These are phyloP conservation scores for Holocentrus rufus DNA, from an alignment of 2,797 vertebrate species.

Conservation along the genomic window DNA sequence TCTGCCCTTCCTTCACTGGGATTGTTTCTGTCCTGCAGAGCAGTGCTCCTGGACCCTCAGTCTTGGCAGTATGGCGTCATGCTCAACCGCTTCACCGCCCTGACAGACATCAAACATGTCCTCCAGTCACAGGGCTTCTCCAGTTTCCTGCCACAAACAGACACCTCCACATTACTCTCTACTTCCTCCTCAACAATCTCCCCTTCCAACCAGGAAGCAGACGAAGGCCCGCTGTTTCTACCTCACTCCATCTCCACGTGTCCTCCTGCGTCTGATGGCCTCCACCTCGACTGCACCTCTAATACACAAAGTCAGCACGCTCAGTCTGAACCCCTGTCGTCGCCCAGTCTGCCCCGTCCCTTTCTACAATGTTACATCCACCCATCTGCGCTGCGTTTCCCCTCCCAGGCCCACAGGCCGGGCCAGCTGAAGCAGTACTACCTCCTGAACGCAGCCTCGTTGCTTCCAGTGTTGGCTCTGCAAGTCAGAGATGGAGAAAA, in stretches of 20 bases:
- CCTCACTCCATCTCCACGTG: conserved; percentile 8
- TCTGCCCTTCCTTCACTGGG: background rate
- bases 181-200: conserved; percentile 18
- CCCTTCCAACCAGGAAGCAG: conserved; percentile 31
- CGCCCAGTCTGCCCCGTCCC: conserved; percentile 27
- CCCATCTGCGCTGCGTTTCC: conserved; percentile 78
- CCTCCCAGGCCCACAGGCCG: conserved; percentile 85
- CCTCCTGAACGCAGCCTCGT: conserved; percentile 92
- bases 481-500: conserved; percentile 86
- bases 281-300: conserved; percentile 41
- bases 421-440: conserved; percentile 92
- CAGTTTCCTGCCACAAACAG: conserved; percentile 72
- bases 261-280: conserved; percentile 14
- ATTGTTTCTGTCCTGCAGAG: conserved; percentile 72
- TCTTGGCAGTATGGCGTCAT: conserved; percentile 92
- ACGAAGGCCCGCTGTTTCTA: conserved; percentile 21
- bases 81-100: conserved; percentile 88
- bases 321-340: conserved; percentile 31
- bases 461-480: conserved; percentile 92
- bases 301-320: conserved; percentile 21
- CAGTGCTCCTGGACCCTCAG: conserved; percentile 83
- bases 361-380: conserved; percentile 87
- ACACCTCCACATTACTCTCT: conserved; percentile 16
- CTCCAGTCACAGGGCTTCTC: conserved; percentile 84
- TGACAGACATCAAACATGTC: conserved; percentile 76